Evolutionary conservation across 2,888 invertebrate genomes (phyloP), one percentile per base, ranked within the genome.

Genomic region (Dorcus hopei): DNA sequence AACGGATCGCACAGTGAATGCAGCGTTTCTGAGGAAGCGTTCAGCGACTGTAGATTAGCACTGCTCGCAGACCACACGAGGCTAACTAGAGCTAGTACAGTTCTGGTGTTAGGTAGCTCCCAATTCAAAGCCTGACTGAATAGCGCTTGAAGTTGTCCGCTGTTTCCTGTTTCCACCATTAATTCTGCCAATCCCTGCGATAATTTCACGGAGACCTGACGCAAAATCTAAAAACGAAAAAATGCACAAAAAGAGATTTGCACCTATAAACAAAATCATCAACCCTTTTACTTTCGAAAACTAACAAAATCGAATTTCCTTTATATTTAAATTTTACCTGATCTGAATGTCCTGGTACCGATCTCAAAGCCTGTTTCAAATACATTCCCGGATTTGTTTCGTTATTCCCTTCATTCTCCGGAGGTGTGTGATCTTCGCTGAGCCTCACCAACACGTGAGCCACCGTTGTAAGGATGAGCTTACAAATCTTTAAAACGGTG

Each of bases 341-440:
- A 78, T 97, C 97, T 40, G 92, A 87, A 67, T 90, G 90, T 77
- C 89, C 92, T 38, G 94, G 93, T 51, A 94, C 89, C 55, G 88
- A 87, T 69, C 89, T 87, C 57, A 96, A 80, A 16, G 95, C 93
- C 79, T 93, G 91, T 70, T 93, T 90, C 60, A 96, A 81, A 49
- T 79, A 78, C 72, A 80, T 80, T 52, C 82, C 80, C 2, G 81
- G 78, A 48, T 77, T 77, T 3, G 77, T 75, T 45, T 78, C 76
- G 49, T 69, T 74, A 19, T 70, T 69, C 3, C 69, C 65, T 59
- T 77, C 78, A 19, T 68, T 74, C 59, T 75, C 76, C 39, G 73
- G 73, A 2, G 77, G 76, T 3, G 76, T 76, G 50, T 77, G 77
- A 58, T 79, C 78, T 61, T 79, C 79, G 54, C 76, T 77, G 14